Conservation (phyloP, 2,113 vertebrate genomes). For the Romanogobio albipinnatus region DNA sequence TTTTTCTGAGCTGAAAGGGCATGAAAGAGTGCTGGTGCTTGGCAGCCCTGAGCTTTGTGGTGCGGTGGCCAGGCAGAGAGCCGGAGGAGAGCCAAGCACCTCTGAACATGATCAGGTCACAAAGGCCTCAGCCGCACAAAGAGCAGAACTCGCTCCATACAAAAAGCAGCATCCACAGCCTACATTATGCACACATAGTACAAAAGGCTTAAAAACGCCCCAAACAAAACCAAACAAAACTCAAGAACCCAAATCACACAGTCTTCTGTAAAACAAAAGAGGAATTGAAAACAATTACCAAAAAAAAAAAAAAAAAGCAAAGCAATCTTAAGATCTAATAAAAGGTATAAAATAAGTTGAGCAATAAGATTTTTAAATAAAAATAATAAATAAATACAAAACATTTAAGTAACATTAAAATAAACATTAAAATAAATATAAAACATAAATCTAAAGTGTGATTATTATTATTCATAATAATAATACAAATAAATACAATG, state of each 20-base stretch:
- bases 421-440: too few relatives aligned
- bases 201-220: constrained; percentile 31
- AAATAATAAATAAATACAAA: neutral
- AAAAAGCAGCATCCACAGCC: constrained; percentile 23
- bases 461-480: too few relatives aligned
- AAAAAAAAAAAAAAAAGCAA: neutral
- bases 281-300: constrained; percentile 14
- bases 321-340: neutral
- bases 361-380: neutral
- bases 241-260: neutral
- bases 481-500: too few relatives aligned
- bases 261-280: neutral
- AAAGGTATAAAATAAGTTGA: neutral
- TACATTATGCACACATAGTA: constrained; percentile 26
- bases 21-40: constrained; percentile 59
- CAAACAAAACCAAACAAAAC: constrained; percentile 49
- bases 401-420: too few relatives aligned
- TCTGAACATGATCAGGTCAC: constrained; percentile 53
- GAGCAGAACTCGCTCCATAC: constrained; percentile 36
- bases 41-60: constrained; percentile 55
- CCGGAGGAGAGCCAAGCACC: constrained; percentile 39
- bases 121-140: constrained; percentile 52
- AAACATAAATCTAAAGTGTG: too few relatives aligned
- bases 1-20: constrained; percentile 49
- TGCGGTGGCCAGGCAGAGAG: constrained; percentile 36